Conservation (phyloP, 2,113 vertebrate species). For the Antechinus stuartii region DNA sequence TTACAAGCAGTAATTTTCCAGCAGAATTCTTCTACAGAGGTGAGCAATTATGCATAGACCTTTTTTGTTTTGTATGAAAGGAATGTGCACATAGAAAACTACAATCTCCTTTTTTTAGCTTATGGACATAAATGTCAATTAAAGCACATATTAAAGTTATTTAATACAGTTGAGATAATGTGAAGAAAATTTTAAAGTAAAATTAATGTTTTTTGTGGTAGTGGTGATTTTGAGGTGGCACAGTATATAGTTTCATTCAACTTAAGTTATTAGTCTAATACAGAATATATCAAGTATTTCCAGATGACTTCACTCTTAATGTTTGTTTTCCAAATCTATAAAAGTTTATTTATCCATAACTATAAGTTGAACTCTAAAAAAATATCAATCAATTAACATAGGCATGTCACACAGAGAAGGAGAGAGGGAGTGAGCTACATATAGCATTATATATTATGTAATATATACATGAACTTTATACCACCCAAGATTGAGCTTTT, state of each 20-base stretch:
- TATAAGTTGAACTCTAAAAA: constrained; percentile 26
- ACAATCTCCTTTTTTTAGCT: constrained; percentile 21
- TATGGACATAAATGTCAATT: constrained; percentile 3
- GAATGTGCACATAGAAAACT: constrained; percentile 63
- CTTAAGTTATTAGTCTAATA: constrained; percentile 45
- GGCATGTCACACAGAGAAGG: not conserved
- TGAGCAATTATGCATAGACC: constrained; percentile 20
- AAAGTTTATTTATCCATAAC: constrained; percentile 28
- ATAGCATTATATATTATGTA: not conserved
- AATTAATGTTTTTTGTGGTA: not conserved
- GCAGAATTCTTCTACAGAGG: constrained; percentile 15
- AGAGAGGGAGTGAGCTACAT: not conserved
- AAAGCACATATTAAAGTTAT: constrained; percentile 23
- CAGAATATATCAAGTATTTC: constrained; percentile 29
- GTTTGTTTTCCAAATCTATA: constrained; percentile 37
- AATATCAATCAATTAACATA: not conserved
- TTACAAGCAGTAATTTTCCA: constrained; percentile 14
- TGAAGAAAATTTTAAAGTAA: constrained; percentile 36
- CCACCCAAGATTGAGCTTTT: constrained; percentile 2
- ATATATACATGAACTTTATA: not conserved
- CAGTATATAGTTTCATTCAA: constrained; percentile 26
- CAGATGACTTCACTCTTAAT: constrained; percentile 21
- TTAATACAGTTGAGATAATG: constrained; percentile 24
- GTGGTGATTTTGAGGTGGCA: not conserved
- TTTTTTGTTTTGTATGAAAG: constrained; percentile 62